Base-by-base conservation (phyloP, 2,888 invertebrate species). In the Oegoconia quadripuncta region DNA sequence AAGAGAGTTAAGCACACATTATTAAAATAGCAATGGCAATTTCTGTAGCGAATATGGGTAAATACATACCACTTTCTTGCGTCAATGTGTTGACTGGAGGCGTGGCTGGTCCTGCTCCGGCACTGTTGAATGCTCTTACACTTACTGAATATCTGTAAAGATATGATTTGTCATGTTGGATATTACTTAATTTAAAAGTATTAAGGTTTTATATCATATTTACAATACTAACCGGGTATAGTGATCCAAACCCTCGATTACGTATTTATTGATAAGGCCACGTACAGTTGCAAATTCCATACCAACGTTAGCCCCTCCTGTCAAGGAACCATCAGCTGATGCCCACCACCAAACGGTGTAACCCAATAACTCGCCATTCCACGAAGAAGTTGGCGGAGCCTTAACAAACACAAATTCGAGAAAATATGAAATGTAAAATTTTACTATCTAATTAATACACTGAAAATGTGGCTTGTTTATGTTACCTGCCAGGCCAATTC, bases 121-220 rank as follows among this genome's bases (percentile, higher is more conserved):
- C 93, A 46, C 92, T 92, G 70, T 97, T 97, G 69, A 95, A 93
- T 0, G 96, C 96, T 65, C 93, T 90, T n/a, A 97, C 93, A 39
- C 93, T 92, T 23, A 97, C 91, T 51, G 94, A 92, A 80, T 97
- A 97, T 48, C 87, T 87, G 50, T 1, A 55, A 61, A 49, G 59
- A 49, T n/a, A 23, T 14, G 13, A 29, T 11, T 3, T 11, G 22
- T 25, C 7, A 12, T 18, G 17, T 2, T 14, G 9, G 15, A 30
- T 30, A 6, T 6, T 30, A 17, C 15, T 13, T 28, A 4, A 3
- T 1, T 2, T 6, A 23, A 23, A 25, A n/a, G 6, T 26, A 26
- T 26, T 26, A 3, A n/a, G n/a, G n/a, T 12, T 3, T 12, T 27
- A 27, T 34, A 3, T 9, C 16, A n/a, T 7, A 17, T 18, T 8